phyloP scores from a whole-genome alignment of 2,797 vertebrate genomes.

The Uromys caudimaculatus region DNA sequence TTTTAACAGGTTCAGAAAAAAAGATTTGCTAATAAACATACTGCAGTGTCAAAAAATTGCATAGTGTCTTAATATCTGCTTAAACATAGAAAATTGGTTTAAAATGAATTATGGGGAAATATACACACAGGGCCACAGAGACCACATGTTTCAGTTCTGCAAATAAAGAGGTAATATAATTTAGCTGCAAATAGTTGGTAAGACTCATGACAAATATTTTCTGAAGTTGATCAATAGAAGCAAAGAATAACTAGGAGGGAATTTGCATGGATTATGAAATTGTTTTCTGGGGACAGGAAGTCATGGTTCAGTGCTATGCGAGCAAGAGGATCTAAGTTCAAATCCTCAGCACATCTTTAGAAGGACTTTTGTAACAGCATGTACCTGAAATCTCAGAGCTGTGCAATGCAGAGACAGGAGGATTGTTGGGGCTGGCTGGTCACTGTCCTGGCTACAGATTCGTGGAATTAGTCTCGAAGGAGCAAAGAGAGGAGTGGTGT shows the following conservation, averaged over 20 bases:
- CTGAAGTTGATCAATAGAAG: constrained; percentile 26
- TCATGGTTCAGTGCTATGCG: not conserved
- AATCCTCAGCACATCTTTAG: not conserved
- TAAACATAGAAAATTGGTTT: constrained; percentile 28
- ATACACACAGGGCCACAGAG: not conserved
- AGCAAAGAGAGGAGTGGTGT: not conserved
- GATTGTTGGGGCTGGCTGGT: not conserved
- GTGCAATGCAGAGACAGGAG: not conserved
- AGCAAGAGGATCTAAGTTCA: not conserved
- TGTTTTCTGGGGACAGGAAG: not conserved
- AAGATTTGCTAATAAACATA: constrained; percentile 41
- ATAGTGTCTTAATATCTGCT: not conserved
- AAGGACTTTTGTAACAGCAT: not conserved
- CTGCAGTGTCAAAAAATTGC: constrained; percentile 24
- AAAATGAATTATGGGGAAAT: constrained; percentile 18
- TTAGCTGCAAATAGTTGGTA: constrained; percentile 7
- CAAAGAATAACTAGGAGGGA: not conserved
- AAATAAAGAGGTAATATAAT: not conserved
- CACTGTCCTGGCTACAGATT: not conserved
- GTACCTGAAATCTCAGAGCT: not conserved
- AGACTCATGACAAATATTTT: not conserved
- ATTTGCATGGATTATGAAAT: constrained; percentile 38
- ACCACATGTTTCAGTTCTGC: not conserved
- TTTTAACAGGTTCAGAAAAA: constrained; percentile 18
- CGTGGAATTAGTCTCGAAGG: not conserved